A percentile compares a stretch with the other conserved stretches of the same genome.
Evolutionary conservation across 2,888 invertebrate species (phyloP).

Genomic region (Notodonta ziczac): DNA sequence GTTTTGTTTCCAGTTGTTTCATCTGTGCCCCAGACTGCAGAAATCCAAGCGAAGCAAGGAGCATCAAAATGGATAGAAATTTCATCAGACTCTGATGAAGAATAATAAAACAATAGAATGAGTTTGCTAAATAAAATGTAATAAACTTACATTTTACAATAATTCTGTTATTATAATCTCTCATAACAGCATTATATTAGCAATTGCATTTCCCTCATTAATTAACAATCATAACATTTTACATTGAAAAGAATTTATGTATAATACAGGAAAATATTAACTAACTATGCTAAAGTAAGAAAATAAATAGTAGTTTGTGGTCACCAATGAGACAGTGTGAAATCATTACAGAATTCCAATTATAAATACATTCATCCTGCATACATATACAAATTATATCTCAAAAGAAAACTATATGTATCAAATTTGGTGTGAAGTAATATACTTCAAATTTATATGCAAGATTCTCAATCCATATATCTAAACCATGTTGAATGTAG

Average conservation of each 20-base stretch:
- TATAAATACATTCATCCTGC: conserved; percentile 31
- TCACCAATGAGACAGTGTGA: conserved; percentile 19
- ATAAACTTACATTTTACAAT: conserved; percentile 68
- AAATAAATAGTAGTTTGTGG: conserved; percentile 41
- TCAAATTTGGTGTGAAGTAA: conserved; percentile 60
- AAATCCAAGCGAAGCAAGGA: conserved; percentile 62
- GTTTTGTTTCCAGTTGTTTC: conserved; percentile 62
- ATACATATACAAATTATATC: conserved; percentile 17
- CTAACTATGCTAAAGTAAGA: conserved; percentile 28
- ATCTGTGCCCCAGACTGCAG: conserved; percentile 67
- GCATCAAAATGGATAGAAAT: conserved; percentile 76
- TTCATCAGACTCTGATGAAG: conserved; percentile 76
- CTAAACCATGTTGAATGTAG: conserved; percentile 49
- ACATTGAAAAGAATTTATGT: conserved; percentile 42
- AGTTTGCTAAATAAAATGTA: conserved; percentile 69
- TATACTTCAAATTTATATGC: conserved; percentile 54
- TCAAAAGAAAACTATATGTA: conserved; percentile 36
- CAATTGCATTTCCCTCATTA: conserved; percentile 63
- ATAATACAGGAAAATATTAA: conserved; percentile 36
- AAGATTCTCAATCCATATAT: conserved; percentile 54
- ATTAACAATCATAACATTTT: conserved; percentile 46
- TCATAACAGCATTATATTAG: conserved; percentile 59
- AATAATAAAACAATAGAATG: conserved; percentile 49
- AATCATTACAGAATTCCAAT: conserved; percentile 32
- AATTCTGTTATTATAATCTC: conserved; percentile 66